Conservation (phyloP, 37 sponge, comb jelly and placozoan species). For the Ianthella basta region DNA sequence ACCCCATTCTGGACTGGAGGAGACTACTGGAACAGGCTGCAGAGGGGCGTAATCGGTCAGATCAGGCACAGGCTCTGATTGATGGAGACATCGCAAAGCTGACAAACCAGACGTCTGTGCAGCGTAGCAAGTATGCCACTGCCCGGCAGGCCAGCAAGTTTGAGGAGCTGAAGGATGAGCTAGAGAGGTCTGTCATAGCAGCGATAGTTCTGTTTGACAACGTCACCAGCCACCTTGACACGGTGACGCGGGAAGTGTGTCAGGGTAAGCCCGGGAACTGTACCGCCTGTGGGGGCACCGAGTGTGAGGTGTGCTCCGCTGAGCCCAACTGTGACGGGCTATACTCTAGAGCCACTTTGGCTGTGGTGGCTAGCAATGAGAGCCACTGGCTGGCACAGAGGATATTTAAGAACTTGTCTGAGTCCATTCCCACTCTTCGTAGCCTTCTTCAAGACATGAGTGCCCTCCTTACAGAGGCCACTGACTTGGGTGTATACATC, state of each 20-base stretch:
- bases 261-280: conserved; percentile 17
- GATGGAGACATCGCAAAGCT: not conserved
- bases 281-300: conserved; percentile 36
- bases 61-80: not conserved
- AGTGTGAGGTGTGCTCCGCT: conserved; percentile 48
- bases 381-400: not conserved
- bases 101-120: not conserved
- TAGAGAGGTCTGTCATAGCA: not conserved
- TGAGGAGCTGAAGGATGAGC: not conserved
- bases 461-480: not conserved
- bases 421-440: not conserved
- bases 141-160: not conserved
- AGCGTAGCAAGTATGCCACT: not conserved
- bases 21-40: not conserved
- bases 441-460: not conserved
- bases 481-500: not conserved
- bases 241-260: conserved; percentile 30
- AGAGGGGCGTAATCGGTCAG: not conserved
- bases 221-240: not conserved
- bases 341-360: not conserved
- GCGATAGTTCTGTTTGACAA: not conserved
- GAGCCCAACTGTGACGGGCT: conserved; percentile 28
- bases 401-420: not conserved
- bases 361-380: not conserved
- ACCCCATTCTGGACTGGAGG: conserved; percentile 4